Evolutionary conservation across 2,797 vertebrate species (phyloP).

Genomic region (Danio aesculapii): DNA sequence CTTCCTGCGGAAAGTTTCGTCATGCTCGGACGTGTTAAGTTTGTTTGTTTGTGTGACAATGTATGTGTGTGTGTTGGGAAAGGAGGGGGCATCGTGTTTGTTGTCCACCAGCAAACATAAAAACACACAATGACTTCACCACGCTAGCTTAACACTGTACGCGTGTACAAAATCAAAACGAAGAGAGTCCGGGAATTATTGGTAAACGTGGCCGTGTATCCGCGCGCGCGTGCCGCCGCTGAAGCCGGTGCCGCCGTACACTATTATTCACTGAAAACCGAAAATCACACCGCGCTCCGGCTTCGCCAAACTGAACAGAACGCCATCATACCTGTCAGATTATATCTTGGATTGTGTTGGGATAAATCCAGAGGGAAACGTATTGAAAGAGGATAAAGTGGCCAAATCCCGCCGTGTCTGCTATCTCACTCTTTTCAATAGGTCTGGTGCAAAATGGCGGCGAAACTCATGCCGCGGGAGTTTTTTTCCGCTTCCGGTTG

Average conservation of each 20-base stretch:
- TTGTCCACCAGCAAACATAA: background rate
- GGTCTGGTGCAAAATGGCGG: slow-evolving; percentile 98
- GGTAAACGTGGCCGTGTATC: slow-evolving; percentile 15
- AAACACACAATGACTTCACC: background rate
- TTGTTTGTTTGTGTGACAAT: slow-evolving; percentile 11
- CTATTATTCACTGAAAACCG: slow-evolving; percentile 77
- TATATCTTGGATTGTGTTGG: slow-evolving; percentile 77
- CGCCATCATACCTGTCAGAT: slow-evolving; percentile 83
- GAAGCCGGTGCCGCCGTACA: slow-evolving; percentile 87
- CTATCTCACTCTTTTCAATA: slow-evolving; percentile 90
- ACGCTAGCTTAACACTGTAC: background rate
- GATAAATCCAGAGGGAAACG: slow-evolving; percentile 81
- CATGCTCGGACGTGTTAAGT: background rate
- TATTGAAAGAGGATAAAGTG: slow-evolving; percentile 81
- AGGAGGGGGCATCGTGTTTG: slow-evolving; percentile 29
- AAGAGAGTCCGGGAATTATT: background rate
- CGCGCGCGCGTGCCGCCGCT: slow-evolving; percentile 85
- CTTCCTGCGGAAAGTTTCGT: background rate
- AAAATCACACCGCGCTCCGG: slow-evolving; percentile 59
- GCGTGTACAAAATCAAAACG: background rate
- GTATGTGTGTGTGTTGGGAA: background rate
- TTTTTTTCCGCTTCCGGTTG: slow-evolving; percentile 83
- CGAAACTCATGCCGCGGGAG: slow-evolving; percentile 94
- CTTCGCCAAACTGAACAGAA: slow-evolving; percentile 64
- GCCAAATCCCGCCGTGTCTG: slow-evolving; percentile 85